Conservation (phyloP, 1,140 invertebrate genomes). For the Pygmarrhopalites habei region DNA sequence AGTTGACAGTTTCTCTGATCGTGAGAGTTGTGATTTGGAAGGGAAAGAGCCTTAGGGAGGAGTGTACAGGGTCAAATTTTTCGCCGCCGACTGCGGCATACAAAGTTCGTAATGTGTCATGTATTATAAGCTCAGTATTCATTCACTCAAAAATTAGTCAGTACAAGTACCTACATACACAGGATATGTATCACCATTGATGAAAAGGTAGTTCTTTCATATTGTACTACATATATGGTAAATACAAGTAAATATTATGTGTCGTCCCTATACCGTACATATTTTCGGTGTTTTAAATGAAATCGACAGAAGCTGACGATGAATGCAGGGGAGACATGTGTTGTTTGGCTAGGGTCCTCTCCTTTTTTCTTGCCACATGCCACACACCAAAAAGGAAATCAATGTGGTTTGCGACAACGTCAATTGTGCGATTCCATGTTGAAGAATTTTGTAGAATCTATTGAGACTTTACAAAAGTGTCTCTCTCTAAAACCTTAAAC, state of each 20-base stretch:
- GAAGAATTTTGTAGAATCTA: neutral
- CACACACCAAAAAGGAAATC: neutral
- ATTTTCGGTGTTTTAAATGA: neutral
- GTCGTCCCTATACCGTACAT: neutral
- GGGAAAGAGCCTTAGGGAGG: no score
- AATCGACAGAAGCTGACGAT: neutral
- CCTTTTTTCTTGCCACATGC: neutral
- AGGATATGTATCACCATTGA: no score
- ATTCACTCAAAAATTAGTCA: neutral
- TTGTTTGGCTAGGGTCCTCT: neutral
- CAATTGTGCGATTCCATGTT: neutral
- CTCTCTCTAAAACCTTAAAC: neutral
- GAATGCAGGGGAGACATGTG: neutral
- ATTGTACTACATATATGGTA: neutral
- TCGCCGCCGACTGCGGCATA: no score
- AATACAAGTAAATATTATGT: neutral
- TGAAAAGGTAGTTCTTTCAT: neutral
- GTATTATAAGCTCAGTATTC: neutral
- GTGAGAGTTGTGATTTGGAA: no score
- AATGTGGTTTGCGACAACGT: neutral
- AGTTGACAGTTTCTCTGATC: no score
- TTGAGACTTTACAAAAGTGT: neutral
- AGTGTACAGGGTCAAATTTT: no score
- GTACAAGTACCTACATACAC: neutral
- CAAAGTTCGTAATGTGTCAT: no score